A percentile compares a stretch with the other conserved stretches of the same genome.
These are phyloP conservation scores for Drosophila bocki DNA, from an alignment of 1,140 invertebrate genomes.

Conservation along the genomic window DNA sequence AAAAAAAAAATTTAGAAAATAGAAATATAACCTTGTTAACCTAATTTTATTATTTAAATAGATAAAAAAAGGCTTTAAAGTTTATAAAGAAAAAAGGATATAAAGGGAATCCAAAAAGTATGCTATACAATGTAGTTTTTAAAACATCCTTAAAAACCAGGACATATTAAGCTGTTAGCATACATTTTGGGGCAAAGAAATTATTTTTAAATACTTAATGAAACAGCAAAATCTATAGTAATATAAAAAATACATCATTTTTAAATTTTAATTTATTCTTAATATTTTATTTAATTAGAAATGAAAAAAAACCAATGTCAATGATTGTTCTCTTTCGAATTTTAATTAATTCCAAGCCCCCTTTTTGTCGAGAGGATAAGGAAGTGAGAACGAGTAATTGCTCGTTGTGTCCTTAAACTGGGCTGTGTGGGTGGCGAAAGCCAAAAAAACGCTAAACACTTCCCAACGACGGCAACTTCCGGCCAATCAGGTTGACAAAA, in stretches of 20 bases:
- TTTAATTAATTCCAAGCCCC: conserved; percentile 45
- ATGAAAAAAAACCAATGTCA: not conserved
- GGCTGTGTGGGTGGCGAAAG: conserved; percentile 17
- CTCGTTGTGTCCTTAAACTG: conserved; percentile 4
- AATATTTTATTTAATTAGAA: not conserved
- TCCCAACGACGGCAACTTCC: conserved; percentile 73
- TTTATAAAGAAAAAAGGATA: too few species aligned
- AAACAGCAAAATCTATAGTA: too few species aligned
- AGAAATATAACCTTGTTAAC: too few species aligned
- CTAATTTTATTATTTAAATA: too few species aligned
- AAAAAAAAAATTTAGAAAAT: not conserved
- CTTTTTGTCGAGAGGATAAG: not conserved
- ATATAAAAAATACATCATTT: not conserved
- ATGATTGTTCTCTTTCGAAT: not conserved
- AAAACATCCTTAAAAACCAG: not conserved
- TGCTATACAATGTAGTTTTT: not conserved
- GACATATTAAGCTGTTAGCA: not conserved
- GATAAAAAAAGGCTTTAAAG: too few species aligned
- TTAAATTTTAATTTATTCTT: not conserved
- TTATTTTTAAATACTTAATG: not conserved
- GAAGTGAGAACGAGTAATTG: conserved; percentile 11
- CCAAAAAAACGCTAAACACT: conserved; percentile 64
- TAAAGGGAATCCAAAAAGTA: not conserved
- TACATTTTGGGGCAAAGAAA: not conserved
- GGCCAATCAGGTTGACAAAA: conserved; percentile 76